phyloP scores from a whole-genome alignment of 2,888 invertebrate species.

The Drosophila niveifrons region DNA sequence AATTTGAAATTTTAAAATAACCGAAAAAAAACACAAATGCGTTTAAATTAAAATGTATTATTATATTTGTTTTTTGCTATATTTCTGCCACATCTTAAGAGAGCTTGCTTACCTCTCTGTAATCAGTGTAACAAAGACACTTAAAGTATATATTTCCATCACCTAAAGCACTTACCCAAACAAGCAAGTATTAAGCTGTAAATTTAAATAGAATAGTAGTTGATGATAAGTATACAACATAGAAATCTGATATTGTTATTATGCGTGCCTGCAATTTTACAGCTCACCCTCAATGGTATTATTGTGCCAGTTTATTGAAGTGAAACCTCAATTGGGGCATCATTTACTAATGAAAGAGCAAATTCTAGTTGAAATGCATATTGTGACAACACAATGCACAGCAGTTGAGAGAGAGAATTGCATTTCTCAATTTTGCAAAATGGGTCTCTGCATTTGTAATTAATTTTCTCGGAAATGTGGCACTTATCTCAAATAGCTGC shows the following conservation, averaged over 20 bases:
- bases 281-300: constrained; percentile 8
- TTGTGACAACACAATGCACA: constrained; percentile 12
- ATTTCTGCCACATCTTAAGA: no score
- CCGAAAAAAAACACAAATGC: no score
- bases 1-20: no score
- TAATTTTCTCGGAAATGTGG: constrained; percentile 51
- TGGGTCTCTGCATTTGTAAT: constrained; percentile 33
- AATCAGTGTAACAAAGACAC: no score
- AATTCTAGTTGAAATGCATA: constrained; percentile 1
- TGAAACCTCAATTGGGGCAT: constrained; percentile 35
- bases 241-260: constrained; percentile 5
- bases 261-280: no score
- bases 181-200: neutral
- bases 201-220: neutral
- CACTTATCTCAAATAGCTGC: constrained; percentile 23
- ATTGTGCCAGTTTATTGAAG: constrained; percentile 11
- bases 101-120: no score
- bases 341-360: constrained; percentile 37
- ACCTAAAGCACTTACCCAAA: neutral
- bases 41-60: no score
- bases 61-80: no score
- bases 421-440: constrained; percentile 14
- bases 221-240: constrained; percentile 3
- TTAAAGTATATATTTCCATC: neutral
- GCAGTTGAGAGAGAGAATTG: constrained; percentile 5